These are phyloP conservation scores for Melanotaenia duboulayi DNA, from an alignment of 2,113 vertebrate species.

Conservation along the genomic window DNA sequence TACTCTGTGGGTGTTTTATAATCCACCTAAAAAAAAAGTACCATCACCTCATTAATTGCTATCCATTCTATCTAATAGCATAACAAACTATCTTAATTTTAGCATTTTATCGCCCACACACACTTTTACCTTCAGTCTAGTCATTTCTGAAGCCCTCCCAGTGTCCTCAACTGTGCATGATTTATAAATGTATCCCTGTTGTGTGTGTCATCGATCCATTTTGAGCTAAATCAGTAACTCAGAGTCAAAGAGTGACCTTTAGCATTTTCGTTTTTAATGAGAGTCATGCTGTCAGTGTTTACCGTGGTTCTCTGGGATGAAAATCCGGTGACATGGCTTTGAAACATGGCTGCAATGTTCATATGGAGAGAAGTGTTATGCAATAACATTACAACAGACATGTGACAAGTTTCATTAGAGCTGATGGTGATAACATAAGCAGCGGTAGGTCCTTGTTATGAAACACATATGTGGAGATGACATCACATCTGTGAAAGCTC, in stretches of 20 bases:
- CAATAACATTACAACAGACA: constrained; percentile 39
- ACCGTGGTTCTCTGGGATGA: constrained; percentile 12
- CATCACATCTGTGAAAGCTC: background rate
- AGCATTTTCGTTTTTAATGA: constrained; percentile 41
- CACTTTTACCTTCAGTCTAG: background rate
- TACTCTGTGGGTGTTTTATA: no score
- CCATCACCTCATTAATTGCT: background rate
- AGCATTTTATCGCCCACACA: background rate
- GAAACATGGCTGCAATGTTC: constrained; percentile 33
- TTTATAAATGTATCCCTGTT: constrained; percentile 8
- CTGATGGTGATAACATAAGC: constrained; percentile 7
- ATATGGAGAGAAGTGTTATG: constrained; percentile 33
- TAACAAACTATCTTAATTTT: background rate
- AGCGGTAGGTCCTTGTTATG: constrained; percentile 12
- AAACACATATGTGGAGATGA: constrained; percentile 15
- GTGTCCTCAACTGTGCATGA: constrained; percentile 8
- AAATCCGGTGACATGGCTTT: constrained; percentile 5
- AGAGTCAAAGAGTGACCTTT: constrained; percentile 34
- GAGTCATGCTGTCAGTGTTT: constrained; percentile 39
- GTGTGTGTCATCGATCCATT: constrained; percentile 18
- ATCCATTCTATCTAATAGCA: constrained; percentile 13
- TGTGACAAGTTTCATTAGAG: constrained; percentile 57
- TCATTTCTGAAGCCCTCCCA: constrained; percentile 1
- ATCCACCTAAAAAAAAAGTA: background rate
- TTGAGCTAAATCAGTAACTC: constrained; percentile 18